Base-by-base conservation (phyloP, 2,888 invertebrate genomes). In the Atherix ibis region DNA sequence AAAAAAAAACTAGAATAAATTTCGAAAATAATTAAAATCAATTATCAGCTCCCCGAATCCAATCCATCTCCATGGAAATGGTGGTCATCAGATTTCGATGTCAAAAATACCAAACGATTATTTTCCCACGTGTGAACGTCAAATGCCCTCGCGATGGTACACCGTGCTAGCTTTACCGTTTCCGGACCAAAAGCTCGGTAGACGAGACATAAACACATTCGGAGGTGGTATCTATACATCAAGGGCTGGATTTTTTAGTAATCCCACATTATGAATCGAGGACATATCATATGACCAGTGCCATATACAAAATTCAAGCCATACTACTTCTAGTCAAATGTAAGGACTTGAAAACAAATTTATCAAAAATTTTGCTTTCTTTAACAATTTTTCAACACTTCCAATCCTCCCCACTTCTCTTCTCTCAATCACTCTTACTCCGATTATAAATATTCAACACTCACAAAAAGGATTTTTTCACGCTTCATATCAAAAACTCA, bases 171-270 rank as follows among this genome's bases (percentile, higher is more conserved):
- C 88, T 47, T 71, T 88, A 54, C 88, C 88, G 47, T 89, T 89
- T 67, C 85, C 87, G 53, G 88, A 89, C 68, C 87, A 88, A 68
- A 87, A 85, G 62, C 76, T 88, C 52, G 88, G 84, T 48, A 68
- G 85, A 53, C 72, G 88, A 43, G 85, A 88, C 65, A 65, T 71
- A 47, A 65, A 62, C 49, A 67, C 64, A 39, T 67, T 64, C 46
- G 68, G 67, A 45, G 62, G 62, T 38, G 62, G 62, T 46, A 58
- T 62, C 44, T 65, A 65, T 53, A 75, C 82, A 52, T 75, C 74
- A 46, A 72, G 83, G 51, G 87, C 87, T 50, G 88, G 87, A 54
- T 83, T 83, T 67, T 88, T 87, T 71, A 85, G 85, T 67, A 83
- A 83, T 64, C 46, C 46, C 31, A 42, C 45, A 8, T 47, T 48